These are phyloP conservation scores for Cephus pulcher DNA, from an alignment of 2,888 invertebrate species.

Conservation along the genomic window DNA sequence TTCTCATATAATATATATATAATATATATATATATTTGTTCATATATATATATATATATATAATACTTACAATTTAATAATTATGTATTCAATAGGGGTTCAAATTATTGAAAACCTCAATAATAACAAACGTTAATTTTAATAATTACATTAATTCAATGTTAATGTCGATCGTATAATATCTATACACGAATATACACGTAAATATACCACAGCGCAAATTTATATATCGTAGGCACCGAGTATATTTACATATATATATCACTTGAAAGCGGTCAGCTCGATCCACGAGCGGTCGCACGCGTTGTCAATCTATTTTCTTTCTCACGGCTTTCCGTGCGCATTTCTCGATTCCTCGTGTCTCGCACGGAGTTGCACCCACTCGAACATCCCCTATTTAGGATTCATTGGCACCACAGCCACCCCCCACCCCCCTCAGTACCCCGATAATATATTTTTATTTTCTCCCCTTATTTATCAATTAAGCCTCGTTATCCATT, in stretches of 20 bases:
- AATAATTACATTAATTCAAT: conserved; percentile 39
- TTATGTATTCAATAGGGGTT: conserved; percentile 29
- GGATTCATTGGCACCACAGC: conserved; percentile 13
- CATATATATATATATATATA: conserved; percentile 36
- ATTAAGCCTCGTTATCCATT: conserved; percentile 13
- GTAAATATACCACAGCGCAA: not conserved
- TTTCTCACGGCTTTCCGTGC: not conserved
- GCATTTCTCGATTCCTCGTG: conserved; percentile 28
- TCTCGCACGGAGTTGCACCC: conserved; percentile 27
- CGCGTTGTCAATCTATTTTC: conserved; percentile 29
- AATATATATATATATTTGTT: conserved; percentile 34
- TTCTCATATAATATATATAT: conserved; percentile 44
- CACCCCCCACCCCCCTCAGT: not conserved
- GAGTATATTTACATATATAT: conserved; percentile 44
- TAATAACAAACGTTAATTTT: conserved; percentile 50
- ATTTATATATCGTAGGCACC: not conserved
- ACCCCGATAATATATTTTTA: not conserved
- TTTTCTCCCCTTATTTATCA: conserved; percentile 12
- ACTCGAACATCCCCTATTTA: conserved; percentile 35
- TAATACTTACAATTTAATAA: conserved; percentile 47
- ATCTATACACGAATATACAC: not conserved
- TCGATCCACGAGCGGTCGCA: conserved; percentile 54
- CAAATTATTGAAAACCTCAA: conserved; percentile 52
- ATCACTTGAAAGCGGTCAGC: conserved; percentile 56
- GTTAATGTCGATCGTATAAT: conserved; percentile 24